Evolutionary conservation across 1,140 invertebrate genomes (phyloP).

Genomic region (Dreissena rostriformis): DNA sequence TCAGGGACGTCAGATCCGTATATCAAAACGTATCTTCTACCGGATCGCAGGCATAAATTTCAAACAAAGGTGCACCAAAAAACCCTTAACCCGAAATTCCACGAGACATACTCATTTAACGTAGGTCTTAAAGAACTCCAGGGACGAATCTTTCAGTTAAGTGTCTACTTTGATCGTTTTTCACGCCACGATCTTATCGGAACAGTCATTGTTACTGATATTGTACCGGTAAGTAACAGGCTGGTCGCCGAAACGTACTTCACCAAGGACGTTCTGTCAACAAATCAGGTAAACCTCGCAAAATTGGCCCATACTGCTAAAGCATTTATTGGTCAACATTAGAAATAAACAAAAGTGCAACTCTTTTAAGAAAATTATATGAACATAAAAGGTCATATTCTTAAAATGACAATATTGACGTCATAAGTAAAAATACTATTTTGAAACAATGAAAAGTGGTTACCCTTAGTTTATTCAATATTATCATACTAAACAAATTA

Average conservation of each 20-base stretch:
- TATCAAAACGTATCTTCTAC: conserved; percentile 91
- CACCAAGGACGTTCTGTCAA: conserved; percentile 90
- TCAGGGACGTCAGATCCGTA: conserved; percentile 94
- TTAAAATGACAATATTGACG: too few species aligned
- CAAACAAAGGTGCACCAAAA: conserved; percentile 91
- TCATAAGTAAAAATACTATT: too few species aligned
- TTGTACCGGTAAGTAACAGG: conserved; percentile 82
- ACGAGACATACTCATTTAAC: conserved; percentile 92
- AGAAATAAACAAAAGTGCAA: too few species aligned
- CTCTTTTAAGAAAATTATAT: too few species aligned
- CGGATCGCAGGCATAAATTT: conserved; percentile 93
- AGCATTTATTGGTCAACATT: too few species aligned
- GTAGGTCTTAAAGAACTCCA: conserved; percentile 88
- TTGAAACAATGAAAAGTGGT: too few species aligned
- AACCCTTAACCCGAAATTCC: conserved; percentile 93
- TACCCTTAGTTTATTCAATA: too few species aligned
- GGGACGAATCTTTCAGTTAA: conserved; percentile 90
- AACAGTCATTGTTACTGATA: conserved; percentile 88
- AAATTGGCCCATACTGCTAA: too few species aligned
- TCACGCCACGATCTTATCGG: conserved; percentile 94
- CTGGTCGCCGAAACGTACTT: conserved; percentile 89
- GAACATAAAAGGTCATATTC: too few species aligned
- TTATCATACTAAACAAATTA: too few species aligned
- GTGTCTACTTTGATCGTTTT: conserved; percentile 94
- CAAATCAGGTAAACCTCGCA: conserved; percentile 85